phyloP scores from a whole-genome alignment of 2,797 vertebrate species.

The Brotula barbata region DNA sequence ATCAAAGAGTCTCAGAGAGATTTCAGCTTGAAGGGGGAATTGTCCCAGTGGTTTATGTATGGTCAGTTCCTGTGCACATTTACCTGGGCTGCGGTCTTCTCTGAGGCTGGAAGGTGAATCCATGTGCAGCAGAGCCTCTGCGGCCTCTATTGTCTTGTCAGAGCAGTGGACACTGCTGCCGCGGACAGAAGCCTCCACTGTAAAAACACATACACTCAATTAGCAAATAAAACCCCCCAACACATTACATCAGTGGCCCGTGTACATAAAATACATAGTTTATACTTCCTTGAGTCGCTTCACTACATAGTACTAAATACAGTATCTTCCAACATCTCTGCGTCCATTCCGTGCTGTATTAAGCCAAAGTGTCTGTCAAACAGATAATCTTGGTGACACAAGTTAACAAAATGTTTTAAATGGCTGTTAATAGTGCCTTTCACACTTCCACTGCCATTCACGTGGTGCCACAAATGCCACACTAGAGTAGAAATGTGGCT shows the following conservation, averaged over 20 bases:
- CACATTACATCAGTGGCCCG: too few relatives aligned
- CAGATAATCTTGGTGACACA: not conserved
- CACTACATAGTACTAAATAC: too few relatives aligned
- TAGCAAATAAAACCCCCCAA: not conserved
- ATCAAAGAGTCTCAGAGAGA: too few relatives aligned
- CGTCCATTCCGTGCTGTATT: not conserved
- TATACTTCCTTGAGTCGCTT: too few relatives aligned
- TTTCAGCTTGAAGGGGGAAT: too few relatives aligned
- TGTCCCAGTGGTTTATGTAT: too few relatives aligned
- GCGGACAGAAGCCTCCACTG: constrained; percentile 97
- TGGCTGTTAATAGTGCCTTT: not conserved
- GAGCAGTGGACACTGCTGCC: constrained; percentile 88
- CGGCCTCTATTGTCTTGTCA: constrained; percentile 97
- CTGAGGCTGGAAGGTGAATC: constrained; percentile 94
- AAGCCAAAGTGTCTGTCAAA: not conserved
- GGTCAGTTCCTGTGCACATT: not conserved
- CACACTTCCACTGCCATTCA: not conserved
- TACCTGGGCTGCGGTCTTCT: constrained; percentile 92
- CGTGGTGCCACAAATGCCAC: not conserved
- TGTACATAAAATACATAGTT: too few relatives aligned
- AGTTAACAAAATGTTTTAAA: not conserved
- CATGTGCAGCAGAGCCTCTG: constrained; percentile 97
- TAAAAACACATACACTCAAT: constrained; percentile 37
- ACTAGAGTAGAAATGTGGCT: not conserved
- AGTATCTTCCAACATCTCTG: too few relatives aligned